phyloP scores from a whole-genome alignment of 2,113 vertebrate species.

The Ictalurus punctatus region DNA sequence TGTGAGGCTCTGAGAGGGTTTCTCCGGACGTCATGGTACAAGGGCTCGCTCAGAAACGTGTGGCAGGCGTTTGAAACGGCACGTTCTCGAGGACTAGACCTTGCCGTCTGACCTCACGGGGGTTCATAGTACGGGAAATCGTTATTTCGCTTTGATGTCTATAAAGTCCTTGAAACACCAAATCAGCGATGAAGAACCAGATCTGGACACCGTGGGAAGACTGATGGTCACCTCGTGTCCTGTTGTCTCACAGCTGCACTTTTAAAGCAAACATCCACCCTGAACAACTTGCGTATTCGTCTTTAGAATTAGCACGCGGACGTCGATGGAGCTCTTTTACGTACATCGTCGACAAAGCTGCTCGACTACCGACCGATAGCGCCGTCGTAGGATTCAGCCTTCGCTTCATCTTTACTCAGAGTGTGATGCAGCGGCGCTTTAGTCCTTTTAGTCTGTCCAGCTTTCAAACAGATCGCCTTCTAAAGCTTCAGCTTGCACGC shows the following conservation, averaged over 20 bases:
- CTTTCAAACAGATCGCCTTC: background rate
- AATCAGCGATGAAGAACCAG: background rate
- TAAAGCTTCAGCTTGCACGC: background rate
- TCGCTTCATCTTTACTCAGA: background rate
- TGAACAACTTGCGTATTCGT: background rate
- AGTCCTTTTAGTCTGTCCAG: background rate
- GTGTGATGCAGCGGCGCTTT: background rate
- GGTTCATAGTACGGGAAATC: background rate
- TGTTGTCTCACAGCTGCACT: background rate
- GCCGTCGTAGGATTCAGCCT: background rate
- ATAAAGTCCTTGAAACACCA: background rate
- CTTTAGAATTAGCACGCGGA: background rate
- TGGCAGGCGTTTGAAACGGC: background rate
- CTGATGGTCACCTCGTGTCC: background rate
- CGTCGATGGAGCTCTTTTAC: background rate
- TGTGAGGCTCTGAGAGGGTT: conserved; percentile 35
- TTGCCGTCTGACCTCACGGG: background rate
- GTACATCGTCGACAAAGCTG: background rate
- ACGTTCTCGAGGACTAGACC: conserved; percentile 11
- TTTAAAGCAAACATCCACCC: background rate
- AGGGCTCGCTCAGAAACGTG: conserved; percentile 6
- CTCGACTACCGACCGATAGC: background rate
- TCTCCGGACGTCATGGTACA: background rate
- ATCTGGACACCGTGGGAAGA: background rate
- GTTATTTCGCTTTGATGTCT: conserved; percentile 6